A percentile compares a stretch with the other conserved stretches of the same genome.
Evolutionary conservation across 2,113 vertebrate genomes (phyloP).

Genomic region (Sebastes fasciatus): DNA sequence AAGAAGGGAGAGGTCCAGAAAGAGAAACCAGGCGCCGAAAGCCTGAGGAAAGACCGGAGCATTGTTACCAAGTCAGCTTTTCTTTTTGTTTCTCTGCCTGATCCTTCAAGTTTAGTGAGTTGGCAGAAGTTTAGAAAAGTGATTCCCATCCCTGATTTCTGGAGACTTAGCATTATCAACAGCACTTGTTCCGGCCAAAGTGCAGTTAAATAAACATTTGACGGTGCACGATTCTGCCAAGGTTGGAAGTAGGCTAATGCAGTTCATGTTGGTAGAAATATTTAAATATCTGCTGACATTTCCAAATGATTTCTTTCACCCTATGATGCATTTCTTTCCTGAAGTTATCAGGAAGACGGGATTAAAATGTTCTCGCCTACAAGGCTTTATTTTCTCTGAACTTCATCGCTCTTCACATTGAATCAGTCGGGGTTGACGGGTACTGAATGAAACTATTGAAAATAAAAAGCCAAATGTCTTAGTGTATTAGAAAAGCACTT

Average conservation of each 20-base stretch:
- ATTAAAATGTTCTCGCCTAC: background rate
- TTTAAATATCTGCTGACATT: slow-evolving; percentile 10
- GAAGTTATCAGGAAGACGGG: background rate
- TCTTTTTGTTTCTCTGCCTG: background rate
- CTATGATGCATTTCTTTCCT: background rate
- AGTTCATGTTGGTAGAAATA: slow-evolving; percentile 15
- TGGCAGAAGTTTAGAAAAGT: slow-evolving; percentile 1
- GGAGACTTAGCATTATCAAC: slow-evolving; percentile 1
- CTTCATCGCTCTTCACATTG: slow-evolving; percentile 16
- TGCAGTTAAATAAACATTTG: background rate
- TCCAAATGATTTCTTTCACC: slow-evolving; percentile 11
- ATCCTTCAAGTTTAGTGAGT: background rate
- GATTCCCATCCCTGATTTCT: background rate
- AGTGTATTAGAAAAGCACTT: background rate
- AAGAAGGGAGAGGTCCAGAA: slow-evolving; percentile 88
- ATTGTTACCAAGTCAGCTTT: slow-evolving; percentile 90
- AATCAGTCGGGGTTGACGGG: slow-evolving; percentile 18
- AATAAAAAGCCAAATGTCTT: slow-evolving; percentile 15
- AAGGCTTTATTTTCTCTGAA: slow-evolving; percentile 4
- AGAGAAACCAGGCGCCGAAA: slow-evolving; percentile 93
- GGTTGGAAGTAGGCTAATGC: background rate
- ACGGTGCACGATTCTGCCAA: background rate
- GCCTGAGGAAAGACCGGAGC: slow-evolving; percentile 89
- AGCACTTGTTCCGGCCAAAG: background rate
- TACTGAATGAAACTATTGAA: slow-evolving; percentile 14